These are phyloP conservation scores for Temnothorax nylanderi DNA, from an alignment of 1,140 invertebrate genomes.

Conservation along the genomic window DNA sequence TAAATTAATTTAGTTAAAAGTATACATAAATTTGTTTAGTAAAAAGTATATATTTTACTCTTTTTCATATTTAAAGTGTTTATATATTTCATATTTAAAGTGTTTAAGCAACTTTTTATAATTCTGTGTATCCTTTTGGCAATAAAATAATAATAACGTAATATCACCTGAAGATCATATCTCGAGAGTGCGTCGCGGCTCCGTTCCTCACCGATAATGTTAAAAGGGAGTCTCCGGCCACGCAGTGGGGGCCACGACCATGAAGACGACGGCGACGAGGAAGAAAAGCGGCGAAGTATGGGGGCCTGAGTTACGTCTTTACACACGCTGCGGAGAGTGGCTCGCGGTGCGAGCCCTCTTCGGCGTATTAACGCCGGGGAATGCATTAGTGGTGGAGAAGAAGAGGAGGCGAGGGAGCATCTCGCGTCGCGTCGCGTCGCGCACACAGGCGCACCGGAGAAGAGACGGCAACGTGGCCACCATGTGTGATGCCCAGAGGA, in stretches of 20 bases:
- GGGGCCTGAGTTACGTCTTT: constrained; percentile 72
- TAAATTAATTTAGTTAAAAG: too few species aligned
- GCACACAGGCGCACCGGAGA: constrained; percentile 63
- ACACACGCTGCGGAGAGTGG: constrained; percentile 78
- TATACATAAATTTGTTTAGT: too few species aligned
- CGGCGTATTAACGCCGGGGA: constrained; percentile 80
- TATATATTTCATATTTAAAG: too few species aligned
- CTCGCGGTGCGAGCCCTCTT: constrained; percentile 63
- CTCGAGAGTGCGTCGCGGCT: constrained; percentile 11
- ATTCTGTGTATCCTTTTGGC: too few species aligned
- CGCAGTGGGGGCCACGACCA: constrained; percentile 11
- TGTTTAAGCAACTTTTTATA: too few species aligned
- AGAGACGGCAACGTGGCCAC: constrained; percentile 84
- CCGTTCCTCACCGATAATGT: constrained; percentile 65
- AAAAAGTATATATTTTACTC: too few species aligned
- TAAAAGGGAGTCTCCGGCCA: constrained; percentile 67
- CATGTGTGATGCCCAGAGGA: constrained; percentile 78
- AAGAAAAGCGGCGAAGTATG: constrained; percentile 21
- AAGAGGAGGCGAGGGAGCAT: constrained; percentile 42
- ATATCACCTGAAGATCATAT: constrained; percentile 65
- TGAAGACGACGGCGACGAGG: constrained; percentile 15
- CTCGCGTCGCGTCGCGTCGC: constrained; percentile 39
- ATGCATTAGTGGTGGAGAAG: constrained; percentile 80
- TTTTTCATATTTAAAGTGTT: too few species aligned
- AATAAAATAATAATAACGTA: not conserved